Percentiles rank a stretch among this genome's conserved stretches.
These are phyloP conservation scores for Tenualosa thibaudeaui DNA, from an alignment of 2,797 vertebrate species.

Conservation along the genomic window DNA sequence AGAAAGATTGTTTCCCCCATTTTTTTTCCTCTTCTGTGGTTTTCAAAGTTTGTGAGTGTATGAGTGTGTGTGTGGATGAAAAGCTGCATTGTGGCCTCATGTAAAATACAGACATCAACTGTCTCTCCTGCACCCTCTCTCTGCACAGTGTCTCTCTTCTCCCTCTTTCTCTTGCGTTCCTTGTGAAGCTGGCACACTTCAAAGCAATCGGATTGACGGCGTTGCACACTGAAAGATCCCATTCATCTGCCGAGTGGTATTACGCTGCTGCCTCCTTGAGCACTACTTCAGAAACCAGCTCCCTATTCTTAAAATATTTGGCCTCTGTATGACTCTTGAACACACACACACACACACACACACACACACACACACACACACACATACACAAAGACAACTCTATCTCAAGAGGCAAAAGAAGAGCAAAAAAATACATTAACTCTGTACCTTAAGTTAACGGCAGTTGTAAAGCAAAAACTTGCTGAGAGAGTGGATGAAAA, in stretches of 20 bases:
- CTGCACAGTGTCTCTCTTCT: conserved; percentile 15
- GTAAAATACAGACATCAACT: conserved; percentile 69
- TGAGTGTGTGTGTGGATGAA: conserved; percentile 40
- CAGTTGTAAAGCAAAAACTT: neutral
- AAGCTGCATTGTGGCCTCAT: conserved; percentile 53
- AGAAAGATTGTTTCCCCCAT: neutral
- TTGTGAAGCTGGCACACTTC: conserved; percentile 77
- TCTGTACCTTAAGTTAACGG: neutral
- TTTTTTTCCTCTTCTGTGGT: neutral
- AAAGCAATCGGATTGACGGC: conserved; percentile 75
- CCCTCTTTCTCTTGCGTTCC: conserved; percentile 59
- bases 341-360: conserved; percentile 48
- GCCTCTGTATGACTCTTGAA: conserved; percentile 72
- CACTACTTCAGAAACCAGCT: conserved; percentile 71
- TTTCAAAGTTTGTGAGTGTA: conserved; percentile 28
- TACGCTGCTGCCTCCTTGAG: conserved; percentile 75
- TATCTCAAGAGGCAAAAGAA: neutral
- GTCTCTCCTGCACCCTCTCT: conserved; percentile 47
- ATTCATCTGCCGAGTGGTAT: conserved; percentile 75
- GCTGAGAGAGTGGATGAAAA: no score
- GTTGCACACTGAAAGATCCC: conserved; percentile 70
- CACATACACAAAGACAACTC: conserved; percentile 9
- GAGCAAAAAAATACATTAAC: neutral
- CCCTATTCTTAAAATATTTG: conserved; percentile 78
- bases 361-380: neutral